Conservation (phyloP, 2,888 invertebrate species). For the Paralinhomoeus sp. region DNA sequence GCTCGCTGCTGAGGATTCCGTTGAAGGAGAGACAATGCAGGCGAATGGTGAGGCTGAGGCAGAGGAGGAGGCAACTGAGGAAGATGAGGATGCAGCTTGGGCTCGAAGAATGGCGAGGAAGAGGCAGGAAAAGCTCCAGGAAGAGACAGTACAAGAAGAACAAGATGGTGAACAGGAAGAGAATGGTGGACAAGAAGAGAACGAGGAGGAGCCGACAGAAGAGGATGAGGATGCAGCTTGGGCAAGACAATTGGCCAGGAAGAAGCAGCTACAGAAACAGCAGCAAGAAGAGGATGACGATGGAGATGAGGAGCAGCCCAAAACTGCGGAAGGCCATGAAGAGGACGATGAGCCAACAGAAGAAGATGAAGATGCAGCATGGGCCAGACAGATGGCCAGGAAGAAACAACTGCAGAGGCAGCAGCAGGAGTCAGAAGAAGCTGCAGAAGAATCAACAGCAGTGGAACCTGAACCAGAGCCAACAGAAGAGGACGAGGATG, state of each 20-base stretch:
- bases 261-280: constrained; percentile 5
- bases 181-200: not conserved
- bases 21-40: not conserved
- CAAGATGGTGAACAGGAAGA: too few relatives aligned
- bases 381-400: constrained; percentile 9
- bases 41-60: constrained; percentile 9
- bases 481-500: not conserved
- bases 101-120: constrained; percentile 10
- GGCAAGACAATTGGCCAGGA: not conserved
- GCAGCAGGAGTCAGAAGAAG: not conserved
- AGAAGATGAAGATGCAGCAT: constrained; percentile 7
- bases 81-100: constrained; percentile 2
- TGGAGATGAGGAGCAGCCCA: not conserved
- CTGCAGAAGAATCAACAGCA: not conserved
- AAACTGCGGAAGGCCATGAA: constrained; percentile 12
- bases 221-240: not conserved
- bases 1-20: not conserved
- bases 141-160: not conserved
- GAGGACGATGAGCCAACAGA: constrained; percentile 11
- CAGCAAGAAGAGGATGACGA: not conserved
- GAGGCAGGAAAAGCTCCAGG: not conserved
- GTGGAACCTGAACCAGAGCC: not conserved
- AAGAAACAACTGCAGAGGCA: constrained; percentile 5
- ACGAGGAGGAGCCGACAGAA: not conserved
- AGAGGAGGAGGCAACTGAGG: constrained; percentile 9